These are phyloP conservation scores for Gobio occitaniae DNA, from an alignment of 2,797 vertebrate genomes.

Conservation along the genomic window DNA sequence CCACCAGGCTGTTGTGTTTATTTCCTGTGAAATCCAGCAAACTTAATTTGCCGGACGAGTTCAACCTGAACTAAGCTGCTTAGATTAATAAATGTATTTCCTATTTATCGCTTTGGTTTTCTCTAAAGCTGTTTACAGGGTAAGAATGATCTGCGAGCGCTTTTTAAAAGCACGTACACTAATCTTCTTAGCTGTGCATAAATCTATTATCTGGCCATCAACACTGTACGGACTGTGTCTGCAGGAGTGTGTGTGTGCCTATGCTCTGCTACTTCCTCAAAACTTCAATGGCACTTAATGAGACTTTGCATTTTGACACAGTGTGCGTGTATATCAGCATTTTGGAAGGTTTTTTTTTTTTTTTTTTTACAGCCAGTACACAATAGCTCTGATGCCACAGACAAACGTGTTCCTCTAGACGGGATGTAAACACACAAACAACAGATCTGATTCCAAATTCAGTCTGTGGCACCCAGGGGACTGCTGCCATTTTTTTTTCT, in stretches of 20 bases:
- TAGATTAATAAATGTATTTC: constrained; percentile 85
- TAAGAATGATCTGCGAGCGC: constrained; percentile 74
- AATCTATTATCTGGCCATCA: constrained; percentile 80
- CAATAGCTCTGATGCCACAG: constrained; percentile 30
- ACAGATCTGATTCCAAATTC: constrained; percentile 48
- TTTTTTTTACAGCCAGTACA: background rate
- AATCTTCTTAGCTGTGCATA: constrained; percentile 78
- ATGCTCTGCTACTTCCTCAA: constrained; percentile 19
- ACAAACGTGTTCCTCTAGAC: constrained; percentile 36
- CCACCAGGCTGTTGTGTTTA: constrained; percentile 71
- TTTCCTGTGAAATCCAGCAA: constrained; percentile 83
- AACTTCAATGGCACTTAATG: constrained; percentile 28
- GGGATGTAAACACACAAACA: constrained; percentile 48
- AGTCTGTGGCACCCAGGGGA: constrained; percentile 27
- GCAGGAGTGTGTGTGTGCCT: constrained; percentile 18
- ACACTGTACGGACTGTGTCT: constrained; percentile 32
- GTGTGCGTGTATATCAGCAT: constrained; percentile 5
- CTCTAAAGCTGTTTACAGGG: constrained; percentile 82
- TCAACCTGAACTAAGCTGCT: constrained; percentile 86
- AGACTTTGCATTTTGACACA: constrained; percentile 23
- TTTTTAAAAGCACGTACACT: constrained; percentile 71
- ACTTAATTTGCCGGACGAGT: constrained; percentile 83
- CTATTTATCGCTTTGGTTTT: constrained; percentile 83
- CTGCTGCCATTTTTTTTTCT: constrained; percentile 37
- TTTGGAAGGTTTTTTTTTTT: background rate